These are phyloP conservation scores for Troilus luridus DNA, from an alignment of 2,888 invertebrate genomes.

Conservation along the genomic window DNA sequence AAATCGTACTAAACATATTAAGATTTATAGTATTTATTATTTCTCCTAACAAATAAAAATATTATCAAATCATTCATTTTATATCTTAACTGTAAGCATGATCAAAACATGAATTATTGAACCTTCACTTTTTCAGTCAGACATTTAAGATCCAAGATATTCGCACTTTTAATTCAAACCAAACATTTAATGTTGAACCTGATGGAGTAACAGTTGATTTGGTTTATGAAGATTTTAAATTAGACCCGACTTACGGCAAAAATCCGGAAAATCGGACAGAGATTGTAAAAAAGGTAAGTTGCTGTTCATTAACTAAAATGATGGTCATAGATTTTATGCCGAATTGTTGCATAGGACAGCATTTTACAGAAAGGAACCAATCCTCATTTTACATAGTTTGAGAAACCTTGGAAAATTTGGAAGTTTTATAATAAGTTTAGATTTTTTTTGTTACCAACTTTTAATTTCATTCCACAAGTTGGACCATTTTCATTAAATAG, in stretches of 20 bases:
- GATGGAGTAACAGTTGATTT: constrained; percentile 60
- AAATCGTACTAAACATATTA: background rate
- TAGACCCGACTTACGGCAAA: constrained; percentile 66
- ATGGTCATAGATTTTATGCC: background rate
- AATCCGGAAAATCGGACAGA: constrained; percentile 65
- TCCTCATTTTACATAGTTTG: too few relatives aligned
- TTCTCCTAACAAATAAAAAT: background rate
- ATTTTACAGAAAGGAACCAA: too few relatives aligned
- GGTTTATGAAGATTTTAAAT: constrained; percentile 61
- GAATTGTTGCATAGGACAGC: background rate
- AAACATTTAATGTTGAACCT: constrained; percentile 42
- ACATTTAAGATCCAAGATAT: constrained; percentile 56
- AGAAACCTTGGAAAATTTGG: too few relatives aligned
- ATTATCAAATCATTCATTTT: background rate
- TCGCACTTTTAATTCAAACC: background rate
- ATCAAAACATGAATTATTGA: background rate
- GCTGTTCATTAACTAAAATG: background rate
- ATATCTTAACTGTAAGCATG: background rate
- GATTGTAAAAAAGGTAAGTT: constrained; percentile 65
- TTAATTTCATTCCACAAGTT: too few relatives aligned
- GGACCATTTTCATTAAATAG: too few relatives aligned
- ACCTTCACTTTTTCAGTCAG: constrained; percentile 58
- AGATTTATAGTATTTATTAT: background rate
- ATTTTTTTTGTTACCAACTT: too few relatives aligned
- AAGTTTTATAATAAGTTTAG: too few relatives aligned